phyloP scores from a whole-genome alignment of 2,113 vertebrate genomes.

The Gorsachius goisagi region DNA sequence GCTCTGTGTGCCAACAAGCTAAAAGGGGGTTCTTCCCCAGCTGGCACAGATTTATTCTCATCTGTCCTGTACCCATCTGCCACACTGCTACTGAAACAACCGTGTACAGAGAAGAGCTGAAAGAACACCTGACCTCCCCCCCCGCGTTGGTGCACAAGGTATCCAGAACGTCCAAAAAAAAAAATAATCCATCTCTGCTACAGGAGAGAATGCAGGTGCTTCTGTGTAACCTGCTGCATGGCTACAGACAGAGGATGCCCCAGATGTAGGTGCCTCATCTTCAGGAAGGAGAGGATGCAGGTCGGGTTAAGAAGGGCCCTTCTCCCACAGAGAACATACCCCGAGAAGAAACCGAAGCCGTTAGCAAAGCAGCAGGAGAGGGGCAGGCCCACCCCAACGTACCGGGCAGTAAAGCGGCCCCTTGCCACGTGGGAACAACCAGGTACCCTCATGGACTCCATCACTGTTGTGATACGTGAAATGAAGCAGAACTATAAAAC shows the following conservation, averaged over 20 bases:
- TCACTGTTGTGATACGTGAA: accelerated
- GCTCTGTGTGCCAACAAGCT: not conserved
- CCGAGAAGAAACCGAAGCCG: not conserved
- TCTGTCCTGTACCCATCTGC: not conserved
- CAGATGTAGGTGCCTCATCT: accelerated
- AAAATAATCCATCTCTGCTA: not conserved
- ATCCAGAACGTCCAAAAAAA: not conserved
- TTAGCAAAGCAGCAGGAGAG: not conserved
- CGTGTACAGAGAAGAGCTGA: not conserved
- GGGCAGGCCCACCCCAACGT: accelerated
- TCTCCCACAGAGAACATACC: not conserved
- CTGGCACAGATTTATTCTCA: accelerated
- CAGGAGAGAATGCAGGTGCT: not conserved
- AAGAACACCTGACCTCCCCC: not conserved
- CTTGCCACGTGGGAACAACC: not conserved
- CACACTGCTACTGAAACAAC: not conserved
- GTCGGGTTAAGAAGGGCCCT: not conserved
- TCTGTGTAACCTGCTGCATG: not conserved
- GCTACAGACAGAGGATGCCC: not conserved
- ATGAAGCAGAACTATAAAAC: not conserved
- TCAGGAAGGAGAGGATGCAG: not conserved
- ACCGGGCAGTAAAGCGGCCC: not conserved
- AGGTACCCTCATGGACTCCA: not conserved
- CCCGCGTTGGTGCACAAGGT: not conserved
- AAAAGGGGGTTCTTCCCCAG: not conserved